Conservation (phyloP, 2,797 vertebrate genomes). For the Crax fasciolata region DNA sequence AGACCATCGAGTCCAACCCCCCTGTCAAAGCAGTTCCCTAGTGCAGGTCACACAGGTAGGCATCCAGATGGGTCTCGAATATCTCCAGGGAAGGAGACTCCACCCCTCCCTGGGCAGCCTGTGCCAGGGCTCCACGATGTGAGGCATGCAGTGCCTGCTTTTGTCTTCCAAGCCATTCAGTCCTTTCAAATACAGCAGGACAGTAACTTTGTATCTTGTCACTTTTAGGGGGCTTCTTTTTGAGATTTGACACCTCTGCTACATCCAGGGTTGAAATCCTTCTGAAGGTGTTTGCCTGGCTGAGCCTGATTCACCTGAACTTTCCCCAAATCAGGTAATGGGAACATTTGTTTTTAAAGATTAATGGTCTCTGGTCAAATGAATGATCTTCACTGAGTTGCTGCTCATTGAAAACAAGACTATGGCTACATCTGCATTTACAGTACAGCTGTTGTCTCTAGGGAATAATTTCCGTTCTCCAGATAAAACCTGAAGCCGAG, state of each 20-base stretch:
- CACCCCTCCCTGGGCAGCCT: too few relatives aligned
- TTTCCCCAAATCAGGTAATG: not conserved
- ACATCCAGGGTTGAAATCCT: accelerated
- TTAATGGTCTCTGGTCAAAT: not conserved
- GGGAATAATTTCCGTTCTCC: not conserved
- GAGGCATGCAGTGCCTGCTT: accelerated
- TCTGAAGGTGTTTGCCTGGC: not conserved
- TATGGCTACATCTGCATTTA: accelerated
- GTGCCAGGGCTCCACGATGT: too few relatives aligned
- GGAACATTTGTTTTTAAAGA: not conserved
- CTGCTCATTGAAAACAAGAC: not conserved
- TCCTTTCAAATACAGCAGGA: too few relatives aligned
- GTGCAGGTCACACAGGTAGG: too few relatives aligned
- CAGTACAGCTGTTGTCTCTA: not conserved
- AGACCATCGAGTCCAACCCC: too few relatives aligned
- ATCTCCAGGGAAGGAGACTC: too few relatives aligned
- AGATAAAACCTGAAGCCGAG: not conserved
- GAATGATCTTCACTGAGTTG: accelerated
- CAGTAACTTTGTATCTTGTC: accelerated
- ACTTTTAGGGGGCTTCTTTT: not conserved
- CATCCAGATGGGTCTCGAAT: too few relatives aligned
- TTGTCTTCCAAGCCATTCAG: accelerated
- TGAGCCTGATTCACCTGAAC: not conserved
- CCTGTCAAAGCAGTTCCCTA: too few relatives aligned
- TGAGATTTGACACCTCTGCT: not conserved